Conservation (phyloP, 2,797 vertebrate genomes). For the Nasua narica region DNA sequence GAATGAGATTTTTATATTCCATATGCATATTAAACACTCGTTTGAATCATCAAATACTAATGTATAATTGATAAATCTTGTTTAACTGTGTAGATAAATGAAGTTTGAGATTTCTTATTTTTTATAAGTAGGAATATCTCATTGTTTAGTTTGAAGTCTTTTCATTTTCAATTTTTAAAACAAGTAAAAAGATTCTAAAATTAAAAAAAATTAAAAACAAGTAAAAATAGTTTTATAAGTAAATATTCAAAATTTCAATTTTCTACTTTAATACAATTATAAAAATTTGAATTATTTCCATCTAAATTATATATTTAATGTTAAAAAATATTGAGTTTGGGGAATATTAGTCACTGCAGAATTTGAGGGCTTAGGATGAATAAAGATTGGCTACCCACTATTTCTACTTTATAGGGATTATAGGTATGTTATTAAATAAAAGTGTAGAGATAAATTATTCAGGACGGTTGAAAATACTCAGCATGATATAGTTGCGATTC, state of each 20-base stretch:
- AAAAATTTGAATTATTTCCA: neutral
- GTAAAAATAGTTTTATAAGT: neutral
- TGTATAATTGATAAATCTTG: neutral
- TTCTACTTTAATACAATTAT: neutral
- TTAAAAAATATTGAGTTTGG: neutral
- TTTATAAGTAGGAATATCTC: neutral
- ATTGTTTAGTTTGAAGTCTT: neutral
- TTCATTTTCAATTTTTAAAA: neutral
- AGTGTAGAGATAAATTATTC: neutral
- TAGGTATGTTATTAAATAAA: neutral
- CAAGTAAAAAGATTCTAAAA: neutral
- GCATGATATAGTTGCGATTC: neutral
- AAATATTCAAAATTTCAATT: neutral
- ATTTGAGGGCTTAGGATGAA: neutral
- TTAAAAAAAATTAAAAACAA: neutral
- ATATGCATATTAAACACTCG: neutral
- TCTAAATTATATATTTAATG: neutral
- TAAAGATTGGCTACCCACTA: neutral
- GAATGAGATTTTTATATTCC: neutral
- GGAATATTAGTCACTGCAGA: neutral
- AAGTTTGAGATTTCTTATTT: neutral
- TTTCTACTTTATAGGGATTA: neutral
- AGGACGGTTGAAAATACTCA: neutral
- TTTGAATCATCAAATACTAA: neutral
- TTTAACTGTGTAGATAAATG: neutral